Percentiles rank a stretch among this genome's conserved stretches.
These are phyloP conservation scores for Drosophila melanocephala DNA, from an alignment of 2,888 invertebrate species.

Conservation along the genomic window DNA sequence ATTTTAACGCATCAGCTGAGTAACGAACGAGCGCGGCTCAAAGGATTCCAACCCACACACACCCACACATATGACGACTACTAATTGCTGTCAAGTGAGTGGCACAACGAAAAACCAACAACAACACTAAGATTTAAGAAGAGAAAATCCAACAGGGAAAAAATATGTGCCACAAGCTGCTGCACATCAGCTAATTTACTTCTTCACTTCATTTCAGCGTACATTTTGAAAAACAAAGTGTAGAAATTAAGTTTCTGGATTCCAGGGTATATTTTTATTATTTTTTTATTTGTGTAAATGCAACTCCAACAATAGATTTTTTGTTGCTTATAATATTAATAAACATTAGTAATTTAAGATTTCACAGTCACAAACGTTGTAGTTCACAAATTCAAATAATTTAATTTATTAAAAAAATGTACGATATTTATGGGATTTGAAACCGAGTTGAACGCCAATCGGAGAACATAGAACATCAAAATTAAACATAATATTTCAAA, in stretches of 20 bases:
- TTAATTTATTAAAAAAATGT: too few relatives aligned
- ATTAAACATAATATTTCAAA: too few relatives aligned
- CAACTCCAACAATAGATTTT: not conserved
- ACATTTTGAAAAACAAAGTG: not conserved
- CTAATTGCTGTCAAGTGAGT: slow-evolving; percentile 69
- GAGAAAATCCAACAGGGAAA: slow-evolving; percentile 14
- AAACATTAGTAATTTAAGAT: too few relatives aligned
- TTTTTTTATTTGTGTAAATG: not conserved
- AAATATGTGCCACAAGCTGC: slow-evolving; percentile 49
- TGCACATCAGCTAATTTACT: slow-evolving; percentile 71
- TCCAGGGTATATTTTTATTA: not conserved
- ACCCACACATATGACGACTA: slow-evolving; percentile 24
- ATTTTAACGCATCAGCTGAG: slow-evolving; percentile 72
- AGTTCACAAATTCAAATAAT: too few relatives aligned
- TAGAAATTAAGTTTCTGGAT: not conserved
- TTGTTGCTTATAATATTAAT: not conserved
- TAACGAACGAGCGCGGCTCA: slow-evolving; percentile 56
- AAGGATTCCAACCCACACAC: slow-evolving; percentile 43
- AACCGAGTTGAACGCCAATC: too few relatives aligned
- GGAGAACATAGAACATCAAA: too few relatives aligned
- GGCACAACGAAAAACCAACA: slow-evolving; percentile 30
- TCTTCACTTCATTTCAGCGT: not conserved
- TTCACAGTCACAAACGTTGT: too few relatives aligned
- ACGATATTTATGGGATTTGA: too few relatives aligned
- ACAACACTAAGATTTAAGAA: slow-evolving; percentile 6